phyloP scores from a whole-genome alignment of 2,113 vertebrate species.

The Ciconia stormi region DNA sequence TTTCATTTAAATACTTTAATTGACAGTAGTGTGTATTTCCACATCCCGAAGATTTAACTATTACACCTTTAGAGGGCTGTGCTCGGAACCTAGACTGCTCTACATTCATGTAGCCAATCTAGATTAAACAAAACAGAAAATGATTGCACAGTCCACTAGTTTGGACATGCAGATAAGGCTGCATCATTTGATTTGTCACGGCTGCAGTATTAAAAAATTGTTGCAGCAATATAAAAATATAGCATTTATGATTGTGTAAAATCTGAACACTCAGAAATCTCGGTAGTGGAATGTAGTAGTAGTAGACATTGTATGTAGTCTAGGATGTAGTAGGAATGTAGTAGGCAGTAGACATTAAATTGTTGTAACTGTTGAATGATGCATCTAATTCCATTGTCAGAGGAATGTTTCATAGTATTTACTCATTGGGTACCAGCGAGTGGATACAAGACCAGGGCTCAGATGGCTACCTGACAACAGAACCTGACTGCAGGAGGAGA shows the following conservation, averaged over 20 bases:
- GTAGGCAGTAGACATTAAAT: not conserved
- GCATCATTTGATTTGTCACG: not conserved
- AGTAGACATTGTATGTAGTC: no score
- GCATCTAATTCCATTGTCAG: not conserved
- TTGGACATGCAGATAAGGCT: not conserved
- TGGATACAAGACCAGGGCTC: not conserved
- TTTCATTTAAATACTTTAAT: conserved; percentile 69
- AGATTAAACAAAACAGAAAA: not conserved
- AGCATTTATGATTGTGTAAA: not conserved
- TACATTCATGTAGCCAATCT: not conserved
- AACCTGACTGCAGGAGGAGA: not conserved
- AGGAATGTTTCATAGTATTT: not conserved
- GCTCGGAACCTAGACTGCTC: not conserved
- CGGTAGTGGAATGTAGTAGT: not conserved
- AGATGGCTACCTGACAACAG: not conserved
- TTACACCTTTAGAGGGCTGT: conserved; percentile 3
- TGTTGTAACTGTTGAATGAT: not conserved
- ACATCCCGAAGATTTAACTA: conserved; percentile 30
- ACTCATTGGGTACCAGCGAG: no score
- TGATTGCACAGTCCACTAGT: not conserved
- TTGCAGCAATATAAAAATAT: not conserved
- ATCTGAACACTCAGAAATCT: not conserved
- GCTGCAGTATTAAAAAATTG: not conserved
- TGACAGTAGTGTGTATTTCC: conserved; percentile 41
- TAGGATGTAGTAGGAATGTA: no score